Conservation (phyloP, 2,113 vertebrate genomes). For the Pterocles burchelli region DNA sequence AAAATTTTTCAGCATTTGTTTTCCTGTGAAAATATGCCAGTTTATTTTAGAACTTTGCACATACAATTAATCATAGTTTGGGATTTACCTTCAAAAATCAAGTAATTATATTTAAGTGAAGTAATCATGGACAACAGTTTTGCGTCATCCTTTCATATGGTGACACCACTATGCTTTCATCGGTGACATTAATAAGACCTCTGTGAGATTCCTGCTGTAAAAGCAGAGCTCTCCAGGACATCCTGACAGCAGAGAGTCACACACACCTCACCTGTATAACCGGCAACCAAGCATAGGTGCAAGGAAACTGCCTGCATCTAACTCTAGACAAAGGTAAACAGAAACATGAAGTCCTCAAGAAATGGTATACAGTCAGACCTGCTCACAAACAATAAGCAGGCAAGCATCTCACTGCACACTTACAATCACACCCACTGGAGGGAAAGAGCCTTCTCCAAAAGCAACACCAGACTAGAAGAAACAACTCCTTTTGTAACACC, state of each 20-base stretch:
- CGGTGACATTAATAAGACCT: neutral
- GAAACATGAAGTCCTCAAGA: neutral
- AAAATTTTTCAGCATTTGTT: neutral
- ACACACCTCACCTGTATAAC: fast-evolving
- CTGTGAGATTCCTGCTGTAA: neutral
- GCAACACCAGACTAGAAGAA: neutral
- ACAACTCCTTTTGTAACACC: neutral
- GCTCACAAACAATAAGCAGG: neutral
- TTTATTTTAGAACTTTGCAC: neutral
- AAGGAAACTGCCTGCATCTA: neutral
- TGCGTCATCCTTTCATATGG: neutral
- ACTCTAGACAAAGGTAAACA: neutral
- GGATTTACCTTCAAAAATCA: neutral
- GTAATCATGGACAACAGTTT: neutral
- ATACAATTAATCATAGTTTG: neutral
- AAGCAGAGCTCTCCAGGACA: neutral
- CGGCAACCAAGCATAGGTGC: neutral
- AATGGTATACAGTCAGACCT: neutral
- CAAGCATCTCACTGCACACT: neutral
- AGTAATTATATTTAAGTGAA: neutral
- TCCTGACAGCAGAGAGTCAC: fast-evolving
- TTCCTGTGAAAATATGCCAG: neutral
- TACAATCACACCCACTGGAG: fast-evolving
- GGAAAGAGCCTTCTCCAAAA: neutral
- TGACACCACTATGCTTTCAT: neutral